A percentile compares a stretch with the other conserved stretches of the same genome.
These are phyloP conservation scores for Trichogramma pretiosum DNA, from an alignment of 1,140 invertebrate genomes.

Conservation along the genomic window DNA sequence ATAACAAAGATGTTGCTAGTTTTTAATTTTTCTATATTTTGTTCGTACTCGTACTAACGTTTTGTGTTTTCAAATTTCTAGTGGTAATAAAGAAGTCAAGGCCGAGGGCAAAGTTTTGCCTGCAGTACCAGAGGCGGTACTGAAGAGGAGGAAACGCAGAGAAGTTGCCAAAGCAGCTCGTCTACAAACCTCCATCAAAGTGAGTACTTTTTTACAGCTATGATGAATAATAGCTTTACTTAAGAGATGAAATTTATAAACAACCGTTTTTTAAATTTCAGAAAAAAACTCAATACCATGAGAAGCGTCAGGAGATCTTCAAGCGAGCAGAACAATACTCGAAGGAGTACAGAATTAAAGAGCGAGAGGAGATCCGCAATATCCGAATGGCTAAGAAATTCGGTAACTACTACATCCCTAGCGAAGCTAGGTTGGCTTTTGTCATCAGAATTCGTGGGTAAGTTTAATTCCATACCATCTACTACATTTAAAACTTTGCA, in stretches of 20 bases:
- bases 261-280: too few species aligned
- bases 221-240: too few species aligned
- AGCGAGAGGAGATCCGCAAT: slow-evolving; percentile 74
- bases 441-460: slow-evolving; percentile 93
- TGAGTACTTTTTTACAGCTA: too few species aligned
- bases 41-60: too few species aligned
- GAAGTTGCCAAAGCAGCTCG: slow-evolving; percentile 61
- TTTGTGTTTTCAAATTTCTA: too few species aligned
- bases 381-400: slow-evolving; percentile 76
- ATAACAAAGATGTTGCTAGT: too few species aligned
- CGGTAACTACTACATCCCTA: slow-evolving; percentile 95
- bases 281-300: too few species aligned
- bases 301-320: slow-evolving; percentile 68
- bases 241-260: too few species aligned
- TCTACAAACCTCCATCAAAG: slow-evolving; percentile 53
- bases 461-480: slow-evolving; percentile 33
- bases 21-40: too few species aligned
- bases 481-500: slow-evolving; percentile 3
- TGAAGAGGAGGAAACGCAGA: slow-evolving; percentile 85
- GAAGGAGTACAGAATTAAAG: slow-evolving; percentile 80
- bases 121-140: slow-evolving; percentile 88
- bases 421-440: slow-evolving; percentile 90
- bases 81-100: too few species aligned
- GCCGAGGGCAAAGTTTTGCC: slow-evolving; percentile 71
- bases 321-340: slow-evolving; percentile 93